Evolutionary conservation across 2,797 vertebrate species (phyloP).

Genomic region (Clamator glandarius): DNA sequence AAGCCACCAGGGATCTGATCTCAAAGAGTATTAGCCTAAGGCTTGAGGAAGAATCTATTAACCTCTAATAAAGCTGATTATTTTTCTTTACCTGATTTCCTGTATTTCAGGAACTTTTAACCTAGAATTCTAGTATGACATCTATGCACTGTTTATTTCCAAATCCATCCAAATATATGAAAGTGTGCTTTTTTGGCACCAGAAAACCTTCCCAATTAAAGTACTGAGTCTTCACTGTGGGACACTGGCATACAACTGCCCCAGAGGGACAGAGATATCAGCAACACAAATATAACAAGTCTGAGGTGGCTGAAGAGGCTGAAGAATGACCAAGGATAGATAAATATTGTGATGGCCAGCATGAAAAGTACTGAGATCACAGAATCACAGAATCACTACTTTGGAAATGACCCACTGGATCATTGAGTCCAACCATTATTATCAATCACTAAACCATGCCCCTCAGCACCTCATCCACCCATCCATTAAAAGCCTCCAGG

Average conservation of each 20-base stretch:
- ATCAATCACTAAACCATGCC: no score
- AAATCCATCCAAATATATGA: not conserved
- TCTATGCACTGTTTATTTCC: not conserved
- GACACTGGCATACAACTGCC: not conserved
- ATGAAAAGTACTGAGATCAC: fast-evolving
- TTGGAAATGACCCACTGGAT: no score
- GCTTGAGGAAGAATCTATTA: not conserved
- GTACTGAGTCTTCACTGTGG: not conserved
- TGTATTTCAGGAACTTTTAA: not conserved
- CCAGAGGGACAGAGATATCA: not conserved
- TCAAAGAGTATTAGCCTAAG: not conserved
- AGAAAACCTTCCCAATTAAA: not conserved
- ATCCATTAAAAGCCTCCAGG: no score
- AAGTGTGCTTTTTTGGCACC: not conserved
- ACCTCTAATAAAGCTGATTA: not conserved
- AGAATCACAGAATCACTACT: no score
- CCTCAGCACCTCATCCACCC: no score
- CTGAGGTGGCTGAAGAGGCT: not conserved
- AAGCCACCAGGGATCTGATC: not conserved
- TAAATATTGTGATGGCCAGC: not conserved
- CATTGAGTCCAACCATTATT: no score
- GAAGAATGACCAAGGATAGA: not conserved
- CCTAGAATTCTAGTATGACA: not conserved
- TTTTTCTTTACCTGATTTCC: not conserved
- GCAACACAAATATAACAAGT: not conserved